A percentile compares a stretch with the other conserved stretches of the same genome.
Evolutionary conservation across 2,888 invertebrate genomes (phyloP).

Genomic region (Furcula furcula): DNA sequence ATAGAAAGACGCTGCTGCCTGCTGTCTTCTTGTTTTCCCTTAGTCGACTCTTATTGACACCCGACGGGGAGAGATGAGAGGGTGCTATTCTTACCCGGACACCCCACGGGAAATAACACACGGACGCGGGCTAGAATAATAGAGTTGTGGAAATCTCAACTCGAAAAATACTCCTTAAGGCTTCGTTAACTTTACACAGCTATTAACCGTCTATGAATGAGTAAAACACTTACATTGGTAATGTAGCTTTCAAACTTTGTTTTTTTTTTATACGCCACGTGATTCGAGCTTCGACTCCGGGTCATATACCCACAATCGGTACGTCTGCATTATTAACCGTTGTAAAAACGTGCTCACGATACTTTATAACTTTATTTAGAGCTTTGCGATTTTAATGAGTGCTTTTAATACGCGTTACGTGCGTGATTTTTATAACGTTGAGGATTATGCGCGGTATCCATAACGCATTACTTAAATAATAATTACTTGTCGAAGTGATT

Average conservation of each 20-base stretch:
- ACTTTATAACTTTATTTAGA: constrained; percentile 23
- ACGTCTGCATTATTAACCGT: constrained; percentile 20
- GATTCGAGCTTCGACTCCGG: constrained; percentile 58
- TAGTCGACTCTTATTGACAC: too few species aligned
- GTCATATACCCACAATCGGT: constrained; percentile 49
- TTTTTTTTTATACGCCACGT: constrained; percentile 45
- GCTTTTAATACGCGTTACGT: constrained; percentile 9
- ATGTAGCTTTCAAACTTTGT: constrained; percentile 25
- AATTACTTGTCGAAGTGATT: neutral
- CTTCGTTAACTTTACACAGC: too few species aligned
- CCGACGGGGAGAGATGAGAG: too few species aligned
- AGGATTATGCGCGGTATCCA: neutral
- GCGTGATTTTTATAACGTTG: constrained; percentile 8
- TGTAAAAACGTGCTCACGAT: constrained; percentile 21
- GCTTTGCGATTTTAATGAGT: constrained; percentile 6
- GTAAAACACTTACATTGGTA: constrained; percentile 14
- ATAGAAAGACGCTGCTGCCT: too few species aligned
- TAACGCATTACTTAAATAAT: neutral
- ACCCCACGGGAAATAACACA: too few species aligned
- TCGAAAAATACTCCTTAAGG: too few species aligned
- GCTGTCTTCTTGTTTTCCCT: too few species aligned
- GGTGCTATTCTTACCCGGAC: too few species aligned
- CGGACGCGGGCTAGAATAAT: too few species aligned
- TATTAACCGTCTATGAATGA: too few species aligned
- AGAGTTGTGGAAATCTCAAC: too few species aligned